Base-by-base conservation (phyloP, 2,888 invertebrate species). In the Eristalis intricaria region DNA sequence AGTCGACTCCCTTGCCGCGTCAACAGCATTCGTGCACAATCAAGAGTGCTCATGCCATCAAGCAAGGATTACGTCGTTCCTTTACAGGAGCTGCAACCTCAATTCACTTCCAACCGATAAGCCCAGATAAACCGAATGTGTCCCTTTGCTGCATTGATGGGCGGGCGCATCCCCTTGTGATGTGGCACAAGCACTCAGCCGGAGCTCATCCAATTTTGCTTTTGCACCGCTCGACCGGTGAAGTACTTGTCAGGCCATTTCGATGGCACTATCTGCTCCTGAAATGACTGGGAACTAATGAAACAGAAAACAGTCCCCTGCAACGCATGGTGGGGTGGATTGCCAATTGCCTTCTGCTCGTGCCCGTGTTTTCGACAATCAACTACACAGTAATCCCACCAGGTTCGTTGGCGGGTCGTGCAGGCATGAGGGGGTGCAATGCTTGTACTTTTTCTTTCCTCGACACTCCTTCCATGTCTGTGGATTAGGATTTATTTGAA, bases 401-500 rank as follows among this genome's bases (percentile, higher is more conserved):
- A 69, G 40, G 11, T 35, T 70, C 43, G 68, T 50, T 50, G 35
- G 19, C 29, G 56, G 65, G 19, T 22, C 22, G 58, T 35, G 26
- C 13, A 75, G 19, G 2, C 32, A 5, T 15, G 35, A 61, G 23
- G 26, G 32, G 26, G 19, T 35, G 32, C 32, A 32, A 2, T 23
- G 22, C 50, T 19, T 32, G 2, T 38, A 1, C 23, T 70, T 32
- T 43, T 76, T 76, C 68, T 63, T 35, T 56, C 19, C 13, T 69
- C 35, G 50, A 50, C n/a, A 50, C 19, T 50, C 60, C 38, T 50
- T 13, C 29, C 40, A 61, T 66, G 78, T 65, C 69, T 66, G 43
- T 78, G 77, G 70, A 86, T 83, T 82, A 68, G 83, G 83, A 86
- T 86, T 83, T 82, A 86, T 83, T 83, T 78, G 86, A 83, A 86